phyloP scores from a whole-genome alignment of 1,140 invertebrate species.

The Daktulosphaira vitifoliae region DNA sequence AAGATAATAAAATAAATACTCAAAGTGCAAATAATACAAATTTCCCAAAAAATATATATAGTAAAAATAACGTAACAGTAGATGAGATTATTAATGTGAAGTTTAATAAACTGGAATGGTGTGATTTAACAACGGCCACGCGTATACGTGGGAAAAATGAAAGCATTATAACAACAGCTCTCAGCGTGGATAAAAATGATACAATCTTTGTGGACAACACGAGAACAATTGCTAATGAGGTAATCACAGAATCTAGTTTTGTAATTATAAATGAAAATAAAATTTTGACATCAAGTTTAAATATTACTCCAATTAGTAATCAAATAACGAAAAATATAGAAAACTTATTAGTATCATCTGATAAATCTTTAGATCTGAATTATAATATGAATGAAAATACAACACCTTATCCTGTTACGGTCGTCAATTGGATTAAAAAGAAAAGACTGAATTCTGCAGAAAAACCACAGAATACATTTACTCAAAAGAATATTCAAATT shows the following conservation, averaged over 20 bases:
- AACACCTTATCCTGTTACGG: background rate
- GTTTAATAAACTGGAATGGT: too few species aligned
- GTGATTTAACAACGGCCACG: background rate
- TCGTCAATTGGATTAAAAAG: conserved; percentile 11
- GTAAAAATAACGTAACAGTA: background rate
- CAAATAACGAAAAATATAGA: too few species aligned
- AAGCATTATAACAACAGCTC: conserved; percentile 2
- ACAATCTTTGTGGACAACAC: conserved; percentile 2
- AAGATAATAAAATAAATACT: background rate
- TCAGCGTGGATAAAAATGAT: background rate
- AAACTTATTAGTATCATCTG: too few species aligned
- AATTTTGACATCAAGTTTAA: conserved; percentile 7
- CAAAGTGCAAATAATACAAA: too few species aligned
- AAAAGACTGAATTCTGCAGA: too few species aligned
- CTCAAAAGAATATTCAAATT: too few species aligned
- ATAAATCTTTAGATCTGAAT: too few species aligned
- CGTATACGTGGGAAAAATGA: conserved; percentile 26
- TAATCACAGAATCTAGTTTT: conserved; percentile 1
- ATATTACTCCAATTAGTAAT: too few species aligned
- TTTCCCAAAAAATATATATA: background rate
- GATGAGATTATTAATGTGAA: too few species aligned
- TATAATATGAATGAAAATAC: background rate
- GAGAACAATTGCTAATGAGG: conserved; percentile 21
- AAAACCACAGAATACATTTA: too few species aligned
- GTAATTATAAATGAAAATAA: background rate